A percentile compares a stretch with the other conserved stretches of the same genome.
Evolutionary conservation across 2,888 invertebrate species (phyloP).

Genomic region (Athalia rosae): DNA sequence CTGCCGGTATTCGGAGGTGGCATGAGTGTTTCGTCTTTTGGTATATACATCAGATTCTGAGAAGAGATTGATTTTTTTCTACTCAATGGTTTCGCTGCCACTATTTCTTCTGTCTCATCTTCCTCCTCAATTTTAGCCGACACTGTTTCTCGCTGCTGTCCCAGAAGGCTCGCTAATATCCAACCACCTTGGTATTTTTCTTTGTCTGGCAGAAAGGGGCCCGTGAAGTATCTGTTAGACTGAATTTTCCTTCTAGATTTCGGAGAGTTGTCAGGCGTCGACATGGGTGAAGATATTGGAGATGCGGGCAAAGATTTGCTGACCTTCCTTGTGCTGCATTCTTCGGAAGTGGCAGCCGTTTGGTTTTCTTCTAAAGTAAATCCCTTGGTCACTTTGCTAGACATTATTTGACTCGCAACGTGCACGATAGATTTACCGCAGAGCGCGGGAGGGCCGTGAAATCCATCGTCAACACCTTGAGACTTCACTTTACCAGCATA

Average conservation of each 20-base stretch:
- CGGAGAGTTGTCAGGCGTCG: slow-evolving; percentile 78
- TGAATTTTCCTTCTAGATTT: slow-evolving; percentile 74
- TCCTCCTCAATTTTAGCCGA: slow-evolving; percentile 79
- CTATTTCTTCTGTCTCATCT: slow-evolving; percentile 60
- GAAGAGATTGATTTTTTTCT: slow-evolving; percentile 72
- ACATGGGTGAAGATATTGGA: slow-evolving; percentile 79
- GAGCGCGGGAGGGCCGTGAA: slow-evolving; percentile 78
- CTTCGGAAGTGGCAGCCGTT: slow-evolving; percentile 66
- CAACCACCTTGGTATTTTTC: slow-evolving; percentile 77
- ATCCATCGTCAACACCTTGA: slow-evolving; percentile 82
- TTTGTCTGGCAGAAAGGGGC: slow-evolving; percentile 71
- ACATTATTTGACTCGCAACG: slow-evolving; percentile 73
- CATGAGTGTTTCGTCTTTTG: slow-evolving; percentile 61
- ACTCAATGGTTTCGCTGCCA: slow-evolving; percentile 63
- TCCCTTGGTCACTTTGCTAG: slow-evolving; percentile 59
- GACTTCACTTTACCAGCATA: slow-evolving; percentile 70
- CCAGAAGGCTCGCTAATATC: slow-evolving; percentile 81
- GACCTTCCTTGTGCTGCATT: slow-evolving; percentile 68
- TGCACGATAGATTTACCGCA: slow-evolving; percentile 80
- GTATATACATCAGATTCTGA: slow-evolving; percentile 68
- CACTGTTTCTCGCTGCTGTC: slow-evolving; percentile 79
- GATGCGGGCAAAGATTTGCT: slow-evolving; percentile 84
- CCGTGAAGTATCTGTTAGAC: slow-evolving; percentile 80
- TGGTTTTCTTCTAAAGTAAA: slow-evolving; percentile 53
- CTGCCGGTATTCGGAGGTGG: slow-evolving; percentile 57